Evolutionary conservation across 2,113 vertebrate species (phyloP), one percentile per base, ranked within the genome.

Genomic region (Cercocebus atys): DNA sequence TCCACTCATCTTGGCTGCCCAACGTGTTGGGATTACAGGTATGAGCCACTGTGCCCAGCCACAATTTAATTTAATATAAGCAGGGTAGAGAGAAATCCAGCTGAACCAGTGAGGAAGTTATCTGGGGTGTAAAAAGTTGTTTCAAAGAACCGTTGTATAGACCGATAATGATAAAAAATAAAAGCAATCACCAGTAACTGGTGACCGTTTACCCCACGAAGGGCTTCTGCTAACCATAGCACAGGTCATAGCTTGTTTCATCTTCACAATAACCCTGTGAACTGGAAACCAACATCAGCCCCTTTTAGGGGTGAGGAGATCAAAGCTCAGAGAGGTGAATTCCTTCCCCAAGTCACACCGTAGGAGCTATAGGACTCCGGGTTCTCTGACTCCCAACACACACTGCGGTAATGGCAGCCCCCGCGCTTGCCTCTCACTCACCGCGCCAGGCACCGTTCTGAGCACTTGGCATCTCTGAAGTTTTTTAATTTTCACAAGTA

Each of bases 161-260:
- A 5, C 6, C 0, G 1, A 38, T 50, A 50, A 50, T 2, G n/a
- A 76, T 7, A 47, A 76, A 10, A 55, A 43, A 22, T 8, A 25
- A 32, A 55, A 18, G 10, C 59, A 4, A 9, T 0, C 2, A 47
- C 85, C 13, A 16, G 20, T 38, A 0, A 6, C 35, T 0, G 8
- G 3, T 17, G 70, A n/a, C 30, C 4, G 17, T 9, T 14, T 3
- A 59, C 7, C 32, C 32, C 25, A 50, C 3, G 0, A 10, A 5
- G 4, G 78, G 23, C 9, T 6, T 0, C 0, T 2, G n/a, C 59
- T 3, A 3, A 45, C 30, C 5, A 1, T 0, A 40, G 5, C 3
- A 18, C 11, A 3, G 79, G 85, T 47, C 45, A 40, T 0, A 6
- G 68, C 23, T 81, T 3, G 27, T 8, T 30, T 59, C 6, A 0